Evolutionary conservation across 2,888 invertebrate genomes (phyloP).

Genomic region (Drosophila peninsularis): DNA sequence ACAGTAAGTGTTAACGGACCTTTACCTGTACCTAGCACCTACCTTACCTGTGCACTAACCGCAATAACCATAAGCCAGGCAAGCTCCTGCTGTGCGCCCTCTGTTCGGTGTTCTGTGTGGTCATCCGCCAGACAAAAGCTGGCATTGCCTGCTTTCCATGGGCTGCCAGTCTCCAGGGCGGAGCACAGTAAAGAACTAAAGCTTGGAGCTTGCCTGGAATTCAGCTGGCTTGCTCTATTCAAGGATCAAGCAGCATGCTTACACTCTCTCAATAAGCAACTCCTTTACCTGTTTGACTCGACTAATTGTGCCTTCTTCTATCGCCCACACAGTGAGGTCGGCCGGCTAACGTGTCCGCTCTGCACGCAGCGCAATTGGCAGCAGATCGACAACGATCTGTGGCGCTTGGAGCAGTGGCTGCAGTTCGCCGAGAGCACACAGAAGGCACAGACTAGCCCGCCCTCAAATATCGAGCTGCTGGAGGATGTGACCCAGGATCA

Average conservation of each 20-base stretch:
- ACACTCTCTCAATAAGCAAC: slow-evolving; percentile 6
- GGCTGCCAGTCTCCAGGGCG: slow-evolving; percentile 65
- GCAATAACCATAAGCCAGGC: slow-evolving; percentile 15
- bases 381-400: slow-evolving; percentile 94
- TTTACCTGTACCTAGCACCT: slow-evolving; percentile 5
- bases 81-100: slow-evolving; percentile 28
- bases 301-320: too few species aligned
- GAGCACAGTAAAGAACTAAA: slow-evolving; percentile 56
- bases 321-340: slow-evolving; percentile 87
- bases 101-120: slow-evolving; percentile 49
- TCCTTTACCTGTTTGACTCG: background rate
- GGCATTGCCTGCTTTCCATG: slow-evolving; percentile 25
- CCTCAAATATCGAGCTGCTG: slow-evolving; percentile 91
- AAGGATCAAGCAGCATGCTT: slow-evolving; percentile 13
- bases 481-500: slow-evolving; percentile 94
- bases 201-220: slow-evolving; percentile 38
- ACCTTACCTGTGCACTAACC: slow-evolving; percentile 28
- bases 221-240: slow-evolving; percentile 3
- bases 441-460: slow-evolving; percentile 88
- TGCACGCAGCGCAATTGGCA: slow-evolving; percentile 95
- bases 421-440: slow-evolving; percentile 94
- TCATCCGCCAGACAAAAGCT: slow-evolving; percentile 75
- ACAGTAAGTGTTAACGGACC: slow-evolving; percentile 87
- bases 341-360: slow-evolving; percentile 92
- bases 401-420: slow-evolving; percentile 96